Percentiles rank a stretch among this genome's conserved stretches.
Conservation (phyloP, 2,113 vertebrate genomes). For the Podarcis muralis region DNA sequence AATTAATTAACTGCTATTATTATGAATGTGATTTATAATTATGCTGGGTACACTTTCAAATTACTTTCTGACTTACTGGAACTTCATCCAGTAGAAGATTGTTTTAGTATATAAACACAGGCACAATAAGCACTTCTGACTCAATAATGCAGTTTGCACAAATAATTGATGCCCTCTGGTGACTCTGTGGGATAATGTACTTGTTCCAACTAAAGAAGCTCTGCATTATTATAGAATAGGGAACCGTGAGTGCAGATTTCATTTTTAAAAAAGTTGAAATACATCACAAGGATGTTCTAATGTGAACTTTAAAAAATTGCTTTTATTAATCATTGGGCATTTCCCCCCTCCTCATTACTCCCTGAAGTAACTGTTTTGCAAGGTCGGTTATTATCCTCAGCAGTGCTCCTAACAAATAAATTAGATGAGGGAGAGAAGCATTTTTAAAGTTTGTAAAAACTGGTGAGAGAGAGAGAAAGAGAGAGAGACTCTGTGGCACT, state of each 20-base stretch:
- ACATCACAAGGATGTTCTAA: not conserved
- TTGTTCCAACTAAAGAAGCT: not conserved
- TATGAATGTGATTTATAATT: not conserved
- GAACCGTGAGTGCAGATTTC: not conserved
- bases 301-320: not conserved
- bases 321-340: not conserved
- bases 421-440: too few relatives aligned
- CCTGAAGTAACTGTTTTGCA: not conserved
- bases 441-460: too few relatives aligned
- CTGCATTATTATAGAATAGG: not conserved
- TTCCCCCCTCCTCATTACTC: not conserved
- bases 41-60: not conserved
- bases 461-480: too few relatives aligned
- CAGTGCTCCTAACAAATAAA: too few relatives aligned
- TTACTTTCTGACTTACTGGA: not conserved
- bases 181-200: not conserved
- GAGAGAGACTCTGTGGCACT: too few relatives aligned
- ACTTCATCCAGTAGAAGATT: not conserved
- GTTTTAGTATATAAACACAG: not conserved
- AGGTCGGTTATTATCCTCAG: too few relatives aligned
- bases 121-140: not conserved
- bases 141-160: not conserved
- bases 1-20: not conserved
- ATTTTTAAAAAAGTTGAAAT: not conserved
- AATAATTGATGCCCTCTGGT: not conserved